A percentile compares a stretch with the other conserved stretches of the same genome.
These are phyloP conservation scores for Lerema accius DNA, from an alignment of 1,140 invertebrate species.

Conservation along the genomic window DNA sequence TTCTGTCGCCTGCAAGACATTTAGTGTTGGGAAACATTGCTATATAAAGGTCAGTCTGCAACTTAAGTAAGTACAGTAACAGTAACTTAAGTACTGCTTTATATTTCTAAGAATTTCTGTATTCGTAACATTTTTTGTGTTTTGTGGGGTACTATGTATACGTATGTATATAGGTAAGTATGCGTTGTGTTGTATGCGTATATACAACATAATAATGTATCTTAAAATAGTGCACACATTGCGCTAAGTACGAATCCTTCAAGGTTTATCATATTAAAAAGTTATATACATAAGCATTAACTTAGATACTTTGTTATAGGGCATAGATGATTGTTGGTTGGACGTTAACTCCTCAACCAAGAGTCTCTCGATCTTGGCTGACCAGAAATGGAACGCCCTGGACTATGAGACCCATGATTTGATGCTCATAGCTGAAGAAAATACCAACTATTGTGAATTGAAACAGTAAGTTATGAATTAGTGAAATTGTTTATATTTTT, in stretches of 20 bases:
- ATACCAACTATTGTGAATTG: conserved; percentile 38
- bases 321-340: conserved; percentile 51
- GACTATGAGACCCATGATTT: conserved; percentile 40
- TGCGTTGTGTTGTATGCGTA: no score
- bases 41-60: conserved; percentile 46
- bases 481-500: no score
- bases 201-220: no score
- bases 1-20: conserved; percentile 50
- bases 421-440: conserved; percentile 42
- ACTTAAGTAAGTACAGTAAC: no score
- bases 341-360: conserved; percentile 50
- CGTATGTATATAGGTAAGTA: no score
- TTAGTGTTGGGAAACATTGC: conserved; percentile 46
- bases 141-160: no score
- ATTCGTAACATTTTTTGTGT: no score
- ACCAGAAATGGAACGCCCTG: conserved; percentile 40
- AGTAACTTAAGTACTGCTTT: no score
- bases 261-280: not conserved
- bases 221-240: no score
- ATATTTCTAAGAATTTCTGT: no score
- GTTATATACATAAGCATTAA: no score
- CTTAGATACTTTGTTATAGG: conserved; percentile 43
- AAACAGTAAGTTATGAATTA: conserved; percentile 46
- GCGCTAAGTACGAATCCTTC: no score
- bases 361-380: conserved; percentile 51